Evolutionary conservation across 2,797 vertebrate species (phyloP).

Genomic region (Gallinago stenura): DNA sequence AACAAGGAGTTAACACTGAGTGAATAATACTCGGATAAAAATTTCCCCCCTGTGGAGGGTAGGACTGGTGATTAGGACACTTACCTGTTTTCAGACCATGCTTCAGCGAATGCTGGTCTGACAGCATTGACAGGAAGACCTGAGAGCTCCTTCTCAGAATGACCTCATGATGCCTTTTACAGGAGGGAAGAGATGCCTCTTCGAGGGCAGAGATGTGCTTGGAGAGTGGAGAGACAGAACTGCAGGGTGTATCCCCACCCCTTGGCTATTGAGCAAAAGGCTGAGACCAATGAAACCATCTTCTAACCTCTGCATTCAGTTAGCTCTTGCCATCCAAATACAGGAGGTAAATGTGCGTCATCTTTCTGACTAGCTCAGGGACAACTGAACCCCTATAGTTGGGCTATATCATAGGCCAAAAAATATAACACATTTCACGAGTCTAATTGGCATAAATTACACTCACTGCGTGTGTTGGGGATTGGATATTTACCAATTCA

Average conservation of each 20-base stretch:
- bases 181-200: background rate
- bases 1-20: background rate
- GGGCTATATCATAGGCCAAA: background rate
- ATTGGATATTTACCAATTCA: background rate
- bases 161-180: fast-evolving
- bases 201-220: no score
- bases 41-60: fast-evolving
- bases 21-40: background rate
- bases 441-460: background rate
- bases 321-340: background rate
- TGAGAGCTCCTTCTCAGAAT: background rate
- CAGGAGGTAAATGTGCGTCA: background rate
- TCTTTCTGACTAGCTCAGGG: background rate
- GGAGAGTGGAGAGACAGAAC: background rate
- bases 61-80: background rate
- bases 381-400: background rate
- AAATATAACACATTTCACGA: background rate
- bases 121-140: background rate
- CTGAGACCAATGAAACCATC: background rate
- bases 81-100: background rate
- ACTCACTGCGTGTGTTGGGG: background rate
- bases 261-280: background rate
- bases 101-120: background rate
- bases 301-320: background rate
- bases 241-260: background rate